A percentile compares a stretch with the other conserved stretches of the same genome.
These are phyloP conservation scores for Crypturellus undulatus DNA, from an alignment of 2,113 vertebrate genomes.

Conservation along the genomic window DNA sequence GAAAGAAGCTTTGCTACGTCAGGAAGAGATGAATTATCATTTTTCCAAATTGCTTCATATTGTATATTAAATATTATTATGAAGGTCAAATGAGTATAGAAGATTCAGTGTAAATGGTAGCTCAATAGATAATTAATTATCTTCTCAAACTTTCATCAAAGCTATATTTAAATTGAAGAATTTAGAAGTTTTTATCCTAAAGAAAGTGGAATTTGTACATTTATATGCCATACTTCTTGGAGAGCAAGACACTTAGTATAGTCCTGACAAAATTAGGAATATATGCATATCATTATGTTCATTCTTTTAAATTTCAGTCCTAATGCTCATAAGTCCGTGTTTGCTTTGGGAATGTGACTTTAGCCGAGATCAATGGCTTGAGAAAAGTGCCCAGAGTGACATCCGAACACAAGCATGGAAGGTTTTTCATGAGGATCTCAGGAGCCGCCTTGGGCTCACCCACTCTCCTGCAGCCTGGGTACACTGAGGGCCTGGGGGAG, in stretches of 20 bases:
- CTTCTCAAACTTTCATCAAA: neutral
- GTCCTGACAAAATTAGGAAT: neutral
- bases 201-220: neutral
- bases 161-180: neutral
- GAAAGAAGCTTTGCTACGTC: neutral
- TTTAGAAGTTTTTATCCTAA: neutral
- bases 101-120: neutral
- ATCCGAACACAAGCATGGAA: neutral
- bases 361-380: neutral
- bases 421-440: neutral
- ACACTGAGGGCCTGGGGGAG: no score
- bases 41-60: neutral
- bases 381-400: neutral
- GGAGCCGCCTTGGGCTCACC: fast-evolving
- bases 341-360: neutral
- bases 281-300: neutral
- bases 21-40: neutral
- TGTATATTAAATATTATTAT: neutral
- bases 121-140: neutral
- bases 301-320: neutral
- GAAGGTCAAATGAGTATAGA: neutral
- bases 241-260: neutral
- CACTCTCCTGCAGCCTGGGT: neutral
- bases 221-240: neutral
- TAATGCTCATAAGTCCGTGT: neutral